Percentiles rank a stretch among this genome's conserved stretches.
Evolutionary conservation across 2,113 vertebrate species (phyloP).

Genomic region (Ibidorhyncha struthersii): DNA sequence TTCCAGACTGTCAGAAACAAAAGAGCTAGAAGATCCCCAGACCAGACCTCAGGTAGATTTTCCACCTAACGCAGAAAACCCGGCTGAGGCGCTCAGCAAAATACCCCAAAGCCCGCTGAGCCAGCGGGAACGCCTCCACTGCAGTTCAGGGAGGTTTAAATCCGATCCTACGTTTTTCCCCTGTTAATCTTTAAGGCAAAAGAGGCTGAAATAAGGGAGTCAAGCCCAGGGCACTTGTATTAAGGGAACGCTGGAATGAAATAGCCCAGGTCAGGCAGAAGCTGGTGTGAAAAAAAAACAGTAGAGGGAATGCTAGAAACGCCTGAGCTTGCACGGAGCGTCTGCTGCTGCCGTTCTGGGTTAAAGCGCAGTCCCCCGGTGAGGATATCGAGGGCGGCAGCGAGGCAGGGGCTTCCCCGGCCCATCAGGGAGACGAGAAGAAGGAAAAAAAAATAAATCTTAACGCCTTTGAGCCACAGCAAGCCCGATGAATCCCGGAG

Average conservation of each 20-base stretch:
- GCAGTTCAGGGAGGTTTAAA: background rate
- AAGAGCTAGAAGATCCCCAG: background rate
- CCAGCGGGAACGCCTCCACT: background rate
- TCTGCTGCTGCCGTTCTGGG: background rate
- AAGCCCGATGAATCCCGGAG: background rate
- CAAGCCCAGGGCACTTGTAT: background rate
- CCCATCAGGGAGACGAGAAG: background rate
- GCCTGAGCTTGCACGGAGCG: background rate
- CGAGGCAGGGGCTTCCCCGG: fast-evolving
- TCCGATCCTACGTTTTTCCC: background rate
- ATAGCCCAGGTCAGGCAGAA: background rate
- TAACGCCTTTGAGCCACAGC: background rate
- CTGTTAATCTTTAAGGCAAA: background rate
- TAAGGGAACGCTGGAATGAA: background rate
- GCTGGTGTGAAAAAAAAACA: background rate
- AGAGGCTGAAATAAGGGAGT: background rate
- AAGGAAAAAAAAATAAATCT: background rate
- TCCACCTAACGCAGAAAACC: background rate
- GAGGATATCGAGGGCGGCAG: fast-evolving
- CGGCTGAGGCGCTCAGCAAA: background rate
- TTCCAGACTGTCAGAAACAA: background rate
- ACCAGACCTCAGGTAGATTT: background rate
- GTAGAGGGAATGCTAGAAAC: background rate
- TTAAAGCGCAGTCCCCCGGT: background rate
- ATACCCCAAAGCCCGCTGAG: fast-evolving